These are phyloP conservation scores for Sardinella longiceps DNA, from an alignment of 2,797 vertebrate species.

Conservation along the genomic window DNA sequence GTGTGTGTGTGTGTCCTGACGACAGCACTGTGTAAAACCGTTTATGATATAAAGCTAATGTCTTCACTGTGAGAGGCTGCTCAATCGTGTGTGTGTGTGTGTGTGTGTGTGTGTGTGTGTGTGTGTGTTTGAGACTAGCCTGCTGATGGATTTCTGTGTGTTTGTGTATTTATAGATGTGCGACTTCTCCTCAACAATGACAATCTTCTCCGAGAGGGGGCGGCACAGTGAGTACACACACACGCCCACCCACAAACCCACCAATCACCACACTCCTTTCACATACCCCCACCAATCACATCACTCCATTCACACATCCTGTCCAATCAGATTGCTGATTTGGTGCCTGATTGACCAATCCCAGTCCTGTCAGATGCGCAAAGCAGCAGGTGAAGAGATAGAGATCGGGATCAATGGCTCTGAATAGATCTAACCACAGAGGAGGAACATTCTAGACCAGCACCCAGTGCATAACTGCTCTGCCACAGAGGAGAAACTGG, in stretches of 20 bases:
- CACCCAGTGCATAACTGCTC: no score
- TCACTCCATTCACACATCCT: background rate
- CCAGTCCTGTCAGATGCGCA: no score
- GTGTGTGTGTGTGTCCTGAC: background rate
- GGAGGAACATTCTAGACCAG: no score
- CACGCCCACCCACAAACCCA: conserved; percentile 5
- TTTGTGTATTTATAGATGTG: conserved; percentile 81
- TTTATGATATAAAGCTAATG: background rate
- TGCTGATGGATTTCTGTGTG: conserved; percentile 33
- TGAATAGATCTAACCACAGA: no score
- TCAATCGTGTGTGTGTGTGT: background rate
- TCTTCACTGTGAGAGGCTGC: no score
- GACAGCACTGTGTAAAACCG: background rate
- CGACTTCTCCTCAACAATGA: conserved; percentile 97
- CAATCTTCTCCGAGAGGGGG: conserved; percentile 97
- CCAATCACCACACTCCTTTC: background rate
- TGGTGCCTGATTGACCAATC: background rate
- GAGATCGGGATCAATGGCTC: no score
- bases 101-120: background rate
- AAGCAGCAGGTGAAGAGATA: no score
- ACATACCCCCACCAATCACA: background rate
- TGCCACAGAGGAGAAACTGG: no score
- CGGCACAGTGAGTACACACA: conserved; percentile 88
- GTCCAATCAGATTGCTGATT: background rate
- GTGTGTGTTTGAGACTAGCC: background rate